Conservation (phyloP, 1,140 invertebrate species). For the Stegodyphus mimosarum region DNA sequence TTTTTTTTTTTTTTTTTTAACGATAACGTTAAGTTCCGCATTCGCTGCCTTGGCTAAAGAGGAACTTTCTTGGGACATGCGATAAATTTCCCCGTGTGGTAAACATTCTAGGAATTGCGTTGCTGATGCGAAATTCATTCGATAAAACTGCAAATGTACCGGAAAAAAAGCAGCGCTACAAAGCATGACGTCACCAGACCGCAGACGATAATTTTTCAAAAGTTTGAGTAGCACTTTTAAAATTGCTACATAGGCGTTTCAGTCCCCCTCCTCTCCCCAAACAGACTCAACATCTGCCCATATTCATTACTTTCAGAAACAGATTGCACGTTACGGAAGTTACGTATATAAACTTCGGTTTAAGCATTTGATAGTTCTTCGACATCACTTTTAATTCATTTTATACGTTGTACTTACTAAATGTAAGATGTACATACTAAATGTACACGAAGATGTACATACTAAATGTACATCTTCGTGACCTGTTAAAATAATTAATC, state of each 20-base stretch:
- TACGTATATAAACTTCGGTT: too few relatives aligned
- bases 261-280: neutral
- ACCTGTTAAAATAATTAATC: too few relatives aligned
- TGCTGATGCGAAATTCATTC: neutral
- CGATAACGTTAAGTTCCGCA: constrained; percentile 26
- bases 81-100: neutral
- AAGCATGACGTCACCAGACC: neutral
- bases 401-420: too few relatives aligned
- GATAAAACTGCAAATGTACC: neutral
- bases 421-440: too few relatives aligned
- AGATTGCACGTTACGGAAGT: too few relatives aligned
- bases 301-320: too few relatives aligned
- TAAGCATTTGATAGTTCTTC: too few relatives aligned
- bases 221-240: neutral
- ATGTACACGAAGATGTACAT: too few relatives aligned
- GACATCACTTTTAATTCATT: too few relatives aligned
- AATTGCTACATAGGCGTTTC: neutral
- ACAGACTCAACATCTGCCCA: neutral
- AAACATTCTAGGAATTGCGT: neutral
- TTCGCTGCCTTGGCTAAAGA: constrained; percentile 12
- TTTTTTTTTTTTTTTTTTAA: too few relatives aligned
- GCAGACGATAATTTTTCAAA: neutral
- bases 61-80: neutral
- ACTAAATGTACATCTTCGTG: too few relatives aligned
- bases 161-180: neutral